Conservation (phyloP, 2,888 invertebrate species). For the Pyrrhia umbra region DNA sequence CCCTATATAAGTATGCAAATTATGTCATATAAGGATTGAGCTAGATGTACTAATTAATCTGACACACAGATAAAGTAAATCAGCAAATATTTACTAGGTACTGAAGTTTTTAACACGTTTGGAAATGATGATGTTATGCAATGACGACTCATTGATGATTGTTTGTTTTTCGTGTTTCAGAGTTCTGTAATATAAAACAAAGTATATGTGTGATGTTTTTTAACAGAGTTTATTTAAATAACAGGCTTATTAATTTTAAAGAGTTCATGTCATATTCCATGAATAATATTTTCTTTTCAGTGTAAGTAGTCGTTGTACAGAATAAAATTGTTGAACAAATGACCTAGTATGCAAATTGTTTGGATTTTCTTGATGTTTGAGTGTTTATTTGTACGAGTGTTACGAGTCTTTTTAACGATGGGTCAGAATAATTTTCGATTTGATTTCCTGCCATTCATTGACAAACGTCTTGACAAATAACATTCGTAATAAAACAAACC, state of each 20-base stretch:
- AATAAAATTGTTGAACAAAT: too few relatives aligned
- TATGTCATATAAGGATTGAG: slow-evolving; percentile 20
- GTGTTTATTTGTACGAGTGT: too few relatives aligned
- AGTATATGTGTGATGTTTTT: too few relatives aligned
- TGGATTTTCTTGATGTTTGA: too few relatives aligned
- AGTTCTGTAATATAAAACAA: neutral
- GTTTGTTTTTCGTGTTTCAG: neutral
- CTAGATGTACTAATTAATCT: slow-evolving; percentile 34
- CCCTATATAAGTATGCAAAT: neutral
- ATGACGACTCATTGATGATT: too few relatives aligned
- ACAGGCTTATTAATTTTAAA: too few relatives aligned
- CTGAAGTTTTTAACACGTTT: neutral
- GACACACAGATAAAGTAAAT: slow-evolving; percentile 10
- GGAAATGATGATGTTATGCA: neutral
- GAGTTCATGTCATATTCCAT: too few relatives aligned
- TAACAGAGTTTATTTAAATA: too few relatives aligned
- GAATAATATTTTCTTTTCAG: too few relatives aligned
- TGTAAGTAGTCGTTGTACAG: too few relatives aligned
- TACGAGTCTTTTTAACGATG: too few relatives aligned
- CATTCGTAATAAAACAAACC: neutral
- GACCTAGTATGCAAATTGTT: too few relatives aligned
- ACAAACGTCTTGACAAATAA: neutral
- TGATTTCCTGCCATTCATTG: neutral
- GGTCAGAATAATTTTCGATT: neutral
- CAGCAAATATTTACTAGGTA: slow-evolving; percentile 8